Base-by-base conservation (phyloP, 2,888 invertebrate species). In the Cenopis cana region DNA sequence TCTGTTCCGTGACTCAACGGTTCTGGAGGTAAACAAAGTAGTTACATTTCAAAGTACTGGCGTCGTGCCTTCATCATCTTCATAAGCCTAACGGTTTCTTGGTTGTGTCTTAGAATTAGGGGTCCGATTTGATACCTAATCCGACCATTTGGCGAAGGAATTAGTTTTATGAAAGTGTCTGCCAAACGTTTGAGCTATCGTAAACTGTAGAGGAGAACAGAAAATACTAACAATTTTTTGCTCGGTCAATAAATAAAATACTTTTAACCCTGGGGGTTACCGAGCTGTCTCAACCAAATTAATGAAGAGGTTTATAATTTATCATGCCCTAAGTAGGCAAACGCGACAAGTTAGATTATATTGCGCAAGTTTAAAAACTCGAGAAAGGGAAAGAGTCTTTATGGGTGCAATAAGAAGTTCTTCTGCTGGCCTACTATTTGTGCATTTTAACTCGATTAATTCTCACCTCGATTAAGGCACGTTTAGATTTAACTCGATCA, bases 291-390 rank as follows among this genome's bases (percentile, higher is more conserved):
- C 0, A 59, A 50, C n/a, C 29, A 12, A 69, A 64, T 64, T 65
- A 57, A 65, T 57, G n/a, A 59, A 29, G 33, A 10, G 33, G 12
- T 33, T 29, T 2, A 33, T 54, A 70, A 65, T 70, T 59, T 70
- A 59, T 70, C 69, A 64, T 20, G 29, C 18, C 24, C 41, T 70
- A 70, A 69, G 69, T 33, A 52, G 14, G 17, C 18, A 17, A 57
- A 59, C 20, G 69, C 64, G 69, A 70, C 69, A 65, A 70, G 65
- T 70, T 70, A 65, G 65, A 65, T 70, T 70, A 70, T 65, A 59
- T 56, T 50, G 57, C 38, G 41, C 36, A 41, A 65, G 65, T 65
- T 64, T 60, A 61, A 71, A 71, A 66, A 66, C 60, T 66, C 49
- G 33, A 36, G 17, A 62, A 71, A 49, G 17, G 18, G 60, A 61